Evolutionary conservation across 2,888 invertebrate species (phyloP), one percentile per base, ranked within the genome.

Genomic region (Ophonus ardosiacus): DNA sequence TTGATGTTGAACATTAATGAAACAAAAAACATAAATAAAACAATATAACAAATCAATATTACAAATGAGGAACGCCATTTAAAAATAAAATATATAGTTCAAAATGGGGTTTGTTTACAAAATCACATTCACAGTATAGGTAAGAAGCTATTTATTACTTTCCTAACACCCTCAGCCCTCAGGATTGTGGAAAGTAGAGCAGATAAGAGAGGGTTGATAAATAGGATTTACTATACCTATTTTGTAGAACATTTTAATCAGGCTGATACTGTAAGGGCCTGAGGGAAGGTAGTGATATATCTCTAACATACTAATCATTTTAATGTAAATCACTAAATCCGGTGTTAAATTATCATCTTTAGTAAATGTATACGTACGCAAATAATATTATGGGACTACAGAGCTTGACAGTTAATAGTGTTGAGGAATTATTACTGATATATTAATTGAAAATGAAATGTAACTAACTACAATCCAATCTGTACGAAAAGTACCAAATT

Each of bases 211-310:
- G 18, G 38, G 40, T 18, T 21, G 43, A 40, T 74, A 74, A 74
- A 74, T 43, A 74, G 43, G 43, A 74, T 74, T 74, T 74, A 74
- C 43, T 74, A 74, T 21, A 17, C 43, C 43, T 74, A 43, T 74
- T 74, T 74, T 74, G 71, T 43, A 74, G 40, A 17, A 15, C 71
- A 43, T 74, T 74, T 74, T 40, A 74, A 15, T 13, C 43, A 43
- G 8, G 10, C 18, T 15, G 71, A 74, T 68, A 74, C 43, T 43
- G 43, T 18, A 10, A 17, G 71, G 71, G 71, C 71, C 71, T 18
- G 3, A 17, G 71, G 71, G 71, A 18, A 40, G 7, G 15, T 13
- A 13, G 43, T 15, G 43, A 43, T 17, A 43, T 43, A 40, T 43
- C 40, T 17, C 15, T 74, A 38, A 40, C 38, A 15, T n/a, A 24